Evolutionary conservation across 2,113 vertebrate genomes (phyloP), one percentile per base, ranked within the genome.

Genomic region (Pachypanchax playfairii): DNA sequence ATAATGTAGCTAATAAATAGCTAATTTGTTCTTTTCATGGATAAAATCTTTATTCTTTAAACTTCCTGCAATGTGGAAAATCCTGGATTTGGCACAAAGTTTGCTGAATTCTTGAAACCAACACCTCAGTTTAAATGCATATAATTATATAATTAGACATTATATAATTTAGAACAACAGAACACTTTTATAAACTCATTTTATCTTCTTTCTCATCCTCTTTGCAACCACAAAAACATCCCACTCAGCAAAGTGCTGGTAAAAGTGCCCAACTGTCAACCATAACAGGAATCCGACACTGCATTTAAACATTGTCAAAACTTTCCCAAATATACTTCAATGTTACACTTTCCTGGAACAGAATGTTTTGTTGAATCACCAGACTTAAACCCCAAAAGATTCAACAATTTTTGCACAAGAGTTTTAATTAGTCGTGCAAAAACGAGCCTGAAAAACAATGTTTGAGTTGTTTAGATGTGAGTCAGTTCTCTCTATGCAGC

Each of bases 1-100:
- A 82, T 75, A 71, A 36, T 75, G 31, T 42, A 39, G 58, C 56
- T 86, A 80, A 85, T 76, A 79, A 70, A 85, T 59, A 83, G 39
- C 81, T 78, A 65, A 77, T 75, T 79, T 79, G 39, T 52, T 60
- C 75, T 73, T 63, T 28, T n/a, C n/a, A n/a, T n/a, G n/a, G n/a
- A n/a, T n/a, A n/a, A n/a, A n/a, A n/a, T n/a, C n/a, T n/a, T n/a
- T n/a, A n/a, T n/a, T n/a, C n/a, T n/a, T n/a, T n/a, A n/a, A n/a
- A n/a, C n/a, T n/a, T n/a, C n/a, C n/a, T n/a, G n/a, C n/a, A n/a
- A 35, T 35, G 11, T 12, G 4, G 10, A 11, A 35, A 35, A 35
- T 12, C 33, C 33, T 2, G 10, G 13, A 35, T 12, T 12, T 35
- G 33, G 3, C 13, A 12, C 13, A 11, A 35, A 35, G 33, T 33